Conservation (phyloP, 2,797 vertebrate species). For the Scolopax rusticola region DNA sequence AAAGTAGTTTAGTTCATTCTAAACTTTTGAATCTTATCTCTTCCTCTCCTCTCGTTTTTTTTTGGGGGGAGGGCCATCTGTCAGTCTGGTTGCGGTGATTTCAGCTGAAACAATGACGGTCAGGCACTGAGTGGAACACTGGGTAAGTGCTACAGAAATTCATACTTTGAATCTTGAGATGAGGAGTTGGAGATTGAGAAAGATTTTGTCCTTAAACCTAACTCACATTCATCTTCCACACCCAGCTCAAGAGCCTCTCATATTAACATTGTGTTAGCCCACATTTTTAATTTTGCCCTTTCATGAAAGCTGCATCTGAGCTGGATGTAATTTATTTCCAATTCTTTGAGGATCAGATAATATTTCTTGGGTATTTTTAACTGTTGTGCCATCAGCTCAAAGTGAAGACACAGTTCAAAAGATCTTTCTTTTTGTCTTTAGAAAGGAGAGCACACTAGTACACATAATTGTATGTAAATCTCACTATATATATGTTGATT, state of each 20-base stretch:
- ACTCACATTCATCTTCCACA: background rate
- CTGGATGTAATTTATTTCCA: background rate
- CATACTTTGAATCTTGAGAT: background rate
- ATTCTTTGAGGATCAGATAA: background rate
- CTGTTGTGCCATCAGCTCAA: background rate
- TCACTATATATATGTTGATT: background rate
- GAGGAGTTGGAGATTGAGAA: background rate
- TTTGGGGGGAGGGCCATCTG: too few species aligned
- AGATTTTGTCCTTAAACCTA: background rate
- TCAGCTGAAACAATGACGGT: too few species aligned
- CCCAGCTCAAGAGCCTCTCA: background rate
- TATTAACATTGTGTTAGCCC: background rate
- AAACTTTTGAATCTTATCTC: too few species aligned
- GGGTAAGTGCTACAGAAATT: background rate
- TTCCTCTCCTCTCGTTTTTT: too few species aligned
- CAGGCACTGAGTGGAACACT: background rate
- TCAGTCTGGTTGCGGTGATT: too few species aligned
- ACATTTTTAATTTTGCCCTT: background rate
- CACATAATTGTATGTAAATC: background rate
- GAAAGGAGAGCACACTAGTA: background rate
- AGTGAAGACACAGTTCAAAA: background rate
- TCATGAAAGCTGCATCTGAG: background rate
- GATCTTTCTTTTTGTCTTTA: background rate
- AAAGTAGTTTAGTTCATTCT: too few species aligned
- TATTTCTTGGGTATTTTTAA: background rate